Percentiles rank a stretch among this genome's conserved stretches.
These are phyloP conservation scores for Coregonus ussuriensis DNA, from an alignment of 2,797 vertebrate genomes.

Conservation along the genomic window DNA sequence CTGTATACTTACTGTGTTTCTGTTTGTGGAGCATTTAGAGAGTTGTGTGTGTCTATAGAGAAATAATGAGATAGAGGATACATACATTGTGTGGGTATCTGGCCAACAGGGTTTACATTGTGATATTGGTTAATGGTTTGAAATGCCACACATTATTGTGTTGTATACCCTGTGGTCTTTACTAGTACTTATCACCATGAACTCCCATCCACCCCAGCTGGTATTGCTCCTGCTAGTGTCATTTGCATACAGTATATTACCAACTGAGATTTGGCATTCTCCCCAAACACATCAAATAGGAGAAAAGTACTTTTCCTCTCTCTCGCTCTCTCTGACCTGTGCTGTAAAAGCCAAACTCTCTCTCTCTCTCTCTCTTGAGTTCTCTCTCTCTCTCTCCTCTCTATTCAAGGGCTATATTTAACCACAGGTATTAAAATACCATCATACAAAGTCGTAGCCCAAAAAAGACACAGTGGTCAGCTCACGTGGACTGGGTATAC, in stretches of 20 bases:
- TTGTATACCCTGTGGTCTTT: background rate
- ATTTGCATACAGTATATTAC: background rate
- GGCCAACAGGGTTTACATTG: background rate
- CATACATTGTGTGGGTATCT: background rate
- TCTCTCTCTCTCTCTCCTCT: conserved; percentile 17
- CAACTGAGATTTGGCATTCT: background rate
- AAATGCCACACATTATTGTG: background rate
- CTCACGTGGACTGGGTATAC: conserved; percentile 43
- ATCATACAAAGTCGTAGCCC: conserved; percentile 58
- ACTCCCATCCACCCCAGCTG: conserved; percentile 7
- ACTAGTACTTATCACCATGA: background rate
- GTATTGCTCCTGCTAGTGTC: conserved; percentile 16
- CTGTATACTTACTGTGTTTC: no score
- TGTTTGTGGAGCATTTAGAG: no score
- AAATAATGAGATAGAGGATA: no score
- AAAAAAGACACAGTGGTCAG: conserved; percentile 41
- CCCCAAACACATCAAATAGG: background rate
- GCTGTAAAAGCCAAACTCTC: background rate
- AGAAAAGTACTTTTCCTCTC: background rate
- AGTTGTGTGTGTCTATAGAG: no score
- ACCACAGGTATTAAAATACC: conserved; percentile 68
- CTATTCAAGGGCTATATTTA: conserved; percentile 64
- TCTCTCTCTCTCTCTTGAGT: conserved; percentile 4
- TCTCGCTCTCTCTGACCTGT: background rate
- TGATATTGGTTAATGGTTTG: background rate